Percentiles rank a stretch among this genome's conserved stretches.
Conservation (phyloP, 37 sponge, comb jelly and placozoan species). For the Beroe ovata region DNA sequence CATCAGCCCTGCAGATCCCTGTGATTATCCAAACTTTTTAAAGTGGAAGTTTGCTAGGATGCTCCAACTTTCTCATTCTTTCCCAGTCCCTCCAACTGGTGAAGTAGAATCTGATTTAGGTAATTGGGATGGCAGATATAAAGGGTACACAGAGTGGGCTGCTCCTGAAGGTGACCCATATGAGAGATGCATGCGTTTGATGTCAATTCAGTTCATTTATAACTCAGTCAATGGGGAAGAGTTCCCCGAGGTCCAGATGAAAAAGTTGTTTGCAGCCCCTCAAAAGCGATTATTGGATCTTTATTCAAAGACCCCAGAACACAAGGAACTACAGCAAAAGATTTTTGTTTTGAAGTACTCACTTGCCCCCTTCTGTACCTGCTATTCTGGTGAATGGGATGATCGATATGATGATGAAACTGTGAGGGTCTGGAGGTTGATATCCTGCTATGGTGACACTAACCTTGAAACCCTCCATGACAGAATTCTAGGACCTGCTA, state of each 20-base stretch:
- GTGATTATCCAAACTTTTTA: background rate
- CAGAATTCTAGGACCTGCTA: background rate
- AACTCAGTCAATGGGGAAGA: background rate
- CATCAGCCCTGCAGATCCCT: background rate
- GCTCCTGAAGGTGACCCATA: background rate
- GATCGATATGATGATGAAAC: background rate
- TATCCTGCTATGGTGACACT: background rate
- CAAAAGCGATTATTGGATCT: background rate
- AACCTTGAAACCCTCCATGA: background rate
- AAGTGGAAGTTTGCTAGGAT: background rate
- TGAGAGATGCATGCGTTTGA: background rate
- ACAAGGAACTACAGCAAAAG: background rate
- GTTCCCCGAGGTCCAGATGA: background rate
- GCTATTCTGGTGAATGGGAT: background rate
- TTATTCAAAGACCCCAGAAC: background rate
- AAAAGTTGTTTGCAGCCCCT: background rate
- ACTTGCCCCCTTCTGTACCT: background rate
- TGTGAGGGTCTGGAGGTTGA: background rate
- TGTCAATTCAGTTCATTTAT: background rate
- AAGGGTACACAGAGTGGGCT: background rate
- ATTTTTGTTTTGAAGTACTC: background rate
- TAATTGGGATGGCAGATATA: background rate
- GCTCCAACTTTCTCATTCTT: background rate
- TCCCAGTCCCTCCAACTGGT: background rate
- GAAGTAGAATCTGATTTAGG: background rate